These are phyloP conservation scores for Tonatia bakeri DNA, from an alignment of 2,113 vertebrate genomes.

Conservation along the genomic window DNA sequence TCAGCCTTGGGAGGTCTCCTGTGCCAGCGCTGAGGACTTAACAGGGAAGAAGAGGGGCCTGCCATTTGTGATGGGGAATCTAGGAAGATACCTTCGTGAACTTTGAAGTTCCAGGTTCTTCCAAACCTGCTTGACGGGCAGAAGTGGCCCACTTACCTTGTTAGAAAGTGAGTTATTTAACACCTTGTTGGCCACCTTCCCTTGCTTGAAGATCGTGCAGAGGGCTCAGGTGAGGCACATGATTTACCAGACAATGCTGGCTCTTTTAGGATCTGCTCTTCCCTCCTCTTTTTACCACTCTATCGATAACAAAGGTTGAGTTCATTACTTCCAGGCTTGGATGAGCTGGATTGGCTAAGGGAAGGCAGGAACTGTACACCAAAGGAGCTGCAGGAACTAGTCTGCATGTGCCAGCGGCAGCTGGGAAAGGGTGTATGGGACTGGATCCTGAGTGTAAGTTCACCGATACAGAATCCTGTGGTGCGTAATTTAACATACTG, in stretches of 20 bases:
- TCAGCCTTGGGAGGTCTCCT: background rate
- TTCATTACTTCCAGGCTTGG: background rate
- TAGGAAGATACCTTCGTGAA: background rate
- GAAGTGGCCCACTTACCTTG: background rate
- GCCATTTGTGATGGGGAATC: background rate
- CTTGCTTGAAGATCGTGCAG: background rate
- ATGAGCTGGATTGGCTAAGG: background rate
- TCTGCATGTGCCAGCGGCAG: background rate
- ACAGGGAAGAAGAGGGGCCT: background rate
- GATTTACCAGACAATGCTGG: background rate
- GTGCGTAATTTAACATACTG: background rate
- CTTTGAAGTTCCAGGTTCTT: background rate
- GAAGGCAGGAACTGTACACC: background rate
- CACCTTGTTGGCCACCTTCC: background rate
- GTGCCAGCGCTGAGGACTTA: background rate
- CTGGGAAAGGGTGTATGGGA: background rate
- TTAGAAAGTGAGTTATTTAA: background rate
- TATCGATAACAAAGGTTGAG: background rate
- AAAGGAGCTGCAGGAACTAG: background rate
- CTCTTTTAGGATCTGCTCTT: background rate
- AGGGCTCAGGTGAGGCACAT: background rate
- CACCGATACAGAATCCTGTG: background rate
- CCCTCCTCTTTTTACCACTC: background rate
- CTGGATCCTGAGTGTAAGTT: background rate
- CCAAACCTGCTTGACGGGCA: background rate